A percentile compares a stretch with the other conserved stretches of the same genome.
These are phyloP conservation scores for Molothrus aeneus DNA, from an alignment of 2,797 vertebrate species.

Conservation along the genomic window DNA sequence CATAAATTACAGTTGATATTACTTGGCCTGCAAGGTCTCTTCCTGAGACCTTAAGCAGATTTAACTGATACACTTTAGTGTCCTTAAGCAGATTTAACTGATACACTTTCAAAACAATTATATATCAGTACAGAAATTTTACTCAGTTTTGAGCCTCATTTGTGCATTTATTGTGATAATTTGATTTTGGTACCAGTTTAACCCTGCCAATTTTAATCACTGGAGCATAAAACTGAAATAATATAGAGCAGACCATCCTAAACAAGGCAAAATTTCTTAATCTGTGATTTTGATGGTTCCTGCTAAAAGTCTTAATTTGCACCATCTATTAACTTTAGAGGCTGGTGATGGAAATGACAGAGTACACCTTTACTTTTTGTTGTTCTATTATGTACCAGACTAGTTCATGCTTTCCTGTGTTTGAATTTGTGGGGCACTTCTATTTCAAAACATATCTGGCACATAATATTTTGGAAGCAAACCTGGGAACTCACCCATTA, in stretches of 20 bases:
- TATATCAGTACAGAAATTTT: not conserved
- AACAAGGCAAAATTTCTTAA: not conserved
- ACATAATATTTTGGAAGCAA: not conserved
- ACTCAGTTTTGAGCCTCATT: not conserved
- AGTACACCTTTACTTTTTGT: not conserved
- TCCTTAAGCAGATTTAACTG: constrained; percentile 4
- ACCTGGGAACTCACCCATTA: not conserved
- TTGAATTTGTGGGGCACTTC: not conserved
- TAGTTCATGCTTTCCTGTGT: not conserved
- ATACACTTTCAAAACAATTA: not conserved
- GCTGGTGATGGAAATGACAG: not conserved
- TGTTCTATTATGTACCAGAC: not conserved
- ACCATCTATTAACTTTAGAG: not conserved
- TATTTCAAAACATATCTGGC: not conserved
- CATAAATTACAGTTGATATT: not conserved
- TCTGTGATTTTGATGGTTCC: not conserved
- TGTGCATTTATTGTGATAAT: not conserved
- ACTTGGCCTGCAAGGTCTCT: not conserved
- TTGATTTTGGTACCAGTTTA: not conserved
- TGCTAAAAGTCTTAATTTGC: not conserved
- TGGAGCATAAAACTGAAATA: not conserved
- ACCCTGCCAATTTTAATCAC: not conserved
- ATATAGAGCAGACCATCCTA: not conserved
- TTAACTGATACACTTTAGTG: not conserved
- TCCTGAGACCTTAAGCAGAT: not conserved